phyloP scores from a whole-genome alignment of 2,113 vertebrate genomes.

The Felis catus region F.catus_Fca126_mat1.0 CM031415.1:89255501-89256000 shows the following conservation, averaged over 20 bases:
- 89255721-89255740: neutral
- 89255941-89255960: neutral
- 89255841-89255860: neutral
- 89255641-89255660: neutral
- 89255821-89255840: neutral
- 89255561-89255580: too few species aligned
- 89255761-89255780: neutral
- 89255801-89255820: neutral
- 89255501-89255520: neutral
- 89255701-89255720: neutral
- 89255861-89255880: neutral
- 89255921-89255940: neutral
- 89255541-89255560: neutral
- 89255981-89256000: neutral
- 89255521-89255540: neutral
- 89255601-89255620: neutral
- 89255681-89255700: neutral
- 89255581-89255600: too few species aligned
- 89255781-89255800: neutral
- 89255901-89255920: neutral
- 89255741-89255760: neutral
- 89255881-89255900: neutral
- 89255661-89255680: neutral
- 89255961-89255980: neutral
- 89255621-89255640: neutral